Evolutionary conservation across 2,888 invertebrate genomes (phyloP).

Genomic region (Tachina lurida): DNA sequence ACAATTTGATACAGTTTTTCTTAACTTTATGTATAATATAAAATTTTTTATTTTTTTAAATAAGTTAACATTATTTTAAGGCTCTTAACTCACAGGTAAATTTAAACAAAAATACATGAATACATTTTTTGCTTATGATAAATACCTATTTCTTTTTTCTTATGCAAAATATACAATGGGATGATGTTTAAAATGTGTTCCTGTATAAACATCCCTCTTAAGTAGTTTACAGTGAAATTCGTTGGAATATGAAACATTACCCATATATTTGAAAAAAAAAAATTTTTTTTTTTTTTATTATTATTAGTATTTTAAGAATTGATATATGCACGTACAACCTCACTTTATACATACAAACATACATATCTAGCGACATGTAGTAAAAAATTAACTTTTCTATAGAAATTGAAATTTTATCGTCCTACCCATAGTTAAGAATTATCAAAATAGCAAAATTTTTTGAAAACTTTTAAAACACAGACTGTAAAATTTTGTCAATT

Average conservation of each 20-base stretch:
- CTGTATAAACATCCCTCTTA: neutral
- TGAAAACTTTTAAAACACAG: too few relatives aligned
- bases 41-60: conserved; percentile 1
- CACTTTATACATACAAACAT: too few relatives aligned
- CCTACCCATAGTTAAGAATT: too few relatives aligned
- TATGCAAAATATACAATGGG: conserved; percentile 20
- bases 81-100: conserved; percentile 34
- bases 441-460: too few relatives aligned
- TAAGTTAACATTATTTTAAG: conserved; percentile 12
- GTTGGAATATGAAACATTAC: neutral
- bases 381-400: too few relatives aligned
- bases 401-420: too few relatives aligned
- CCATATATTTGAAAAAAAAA: neutral
- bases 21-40: neutral
- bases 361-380: too few relatives aligned
- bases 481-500: too few relatives aligned
- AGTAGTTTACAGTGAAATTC: neutral
- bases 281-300: neutral
- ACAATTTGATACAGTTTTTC: conserved; percentile 67
- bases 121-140: conserved; percentile 16
- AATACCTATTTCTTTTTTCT: conserved; percentile 17
- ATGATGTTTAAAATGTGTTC: neutral
- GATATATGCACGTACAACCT: too few relatives aligned
- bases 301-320: neutral
- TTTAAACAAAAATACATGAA: neutral